Evolutionary conservation across 2,113 vertebrate genomes (phyloP).

Genomic region (Lophochroa leadbeateri): DNA sequence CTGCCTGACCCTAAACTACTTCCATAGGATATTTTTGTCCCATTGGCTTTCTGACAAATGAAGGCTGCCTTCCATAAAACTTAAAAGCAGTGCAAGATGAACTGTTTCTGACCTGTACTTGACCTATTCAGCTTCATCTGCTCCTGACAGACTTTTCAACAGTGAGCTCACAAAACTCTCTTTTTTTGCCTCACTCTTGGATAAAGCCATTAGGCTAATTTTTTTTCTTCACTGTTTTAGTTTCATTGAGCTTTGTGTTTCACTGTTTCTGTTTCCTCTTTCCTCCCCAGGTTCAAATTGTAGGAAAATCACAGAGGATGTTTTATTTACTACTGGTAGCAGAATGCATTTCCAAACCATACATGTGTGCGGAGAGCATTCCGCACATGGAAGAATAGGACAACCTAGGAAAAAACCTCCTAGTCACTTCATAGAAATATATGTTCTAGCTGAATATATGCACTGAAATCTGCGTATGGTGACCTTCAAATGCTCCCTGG

Average conservation of each 20-base stretch:
- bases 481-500: neutral
- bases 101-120: conserved; percentile 64
- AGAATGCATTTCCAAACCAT: neutral
- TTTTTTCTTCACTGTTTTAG: neutral
- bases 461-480: neutral
- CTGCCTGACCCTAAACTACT: neutral
- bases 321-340: neutral
- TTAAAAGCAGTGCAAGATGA: conserved; percentile 56
- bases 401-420: neutral
- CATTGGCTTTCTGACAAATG: conserved; percentile 50
- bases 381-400: neutral
- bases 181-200: conserved; percentile 8
- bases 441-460: neutral
- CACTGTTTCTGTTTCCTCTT: neutral
- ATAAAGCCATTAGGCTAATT: neutral
- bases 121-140: conserved; percentile 64
- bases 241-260: neutral
- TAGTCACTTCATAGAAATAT: neutral
- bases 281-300: neutral
- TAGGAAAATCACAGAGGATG: neutral
- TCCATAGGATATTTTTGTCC: conserved; percentile 16
- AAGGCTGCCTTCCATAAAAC: conserved; percentile 59
- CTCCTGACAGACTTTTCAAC: conserved; percentile 69
- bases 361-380: neutral
- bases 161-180: conserved; percentile 47